A percentile compares a stretch with the other conserved stretches of the same genome.
Evolutionary conservation across 1,140 invertebrate species (phyloP).

Genomic region (Eciton burchellii): DNA sequence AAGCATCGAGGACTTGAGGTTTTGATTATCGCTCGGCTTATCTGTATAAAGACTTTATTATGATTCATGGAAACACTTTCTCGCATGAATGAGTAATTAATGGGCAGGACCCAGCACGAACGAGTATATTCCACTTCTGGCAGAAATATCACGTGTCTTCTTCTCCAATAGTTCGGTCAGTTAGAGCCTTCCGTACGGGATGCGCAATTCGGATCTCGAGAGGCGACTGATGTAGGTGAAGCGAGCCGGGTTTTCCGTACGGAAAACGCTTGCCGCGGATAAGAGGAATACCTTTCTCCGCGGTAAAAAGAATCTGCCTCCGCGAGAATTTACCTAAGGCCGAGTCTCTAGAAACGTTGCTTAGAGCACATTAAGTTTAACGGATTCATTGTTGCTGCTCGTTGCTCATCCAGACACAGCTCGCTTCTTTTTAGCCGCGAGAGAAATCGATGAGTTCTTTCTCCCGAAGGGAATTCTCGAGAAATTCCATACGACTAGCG

Average conservation of each 20-base stretch:
- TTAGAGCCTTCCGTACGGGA: neutral
- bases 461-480: too few species aligned
- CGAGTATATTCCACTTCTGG: neutral
- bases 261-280: conserved; percentile 44
- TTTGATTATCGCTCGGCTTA: neutral
- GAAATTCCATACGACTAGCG: too few species aligned
- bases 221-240: conserved; percentile 60
- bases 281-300: conserved; percentile 54
- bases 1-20: neutral
- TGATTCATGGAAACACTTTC: neutral
- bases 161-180: neutral
- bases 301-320: neutral
- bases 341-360: neutral
- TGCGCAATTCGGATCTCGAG: neutral
- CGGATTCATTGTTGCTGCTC: neutral
- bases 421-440: neutral
- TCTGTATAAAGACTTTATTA: neutral
- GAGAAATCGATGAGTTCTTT: neutral
- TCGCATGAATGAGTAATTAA: neutral
- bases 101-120: too few species aligned
- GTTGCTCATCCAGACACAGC: neutral
- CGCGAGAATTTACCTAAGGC: neutral
- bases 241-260: conserved; percentile 52
- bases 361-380: neutral
- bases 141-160: neutral